Conservation (phyloP, 2,888 invertebrate species). For the Caenorhabditis wallacei region DNA sequence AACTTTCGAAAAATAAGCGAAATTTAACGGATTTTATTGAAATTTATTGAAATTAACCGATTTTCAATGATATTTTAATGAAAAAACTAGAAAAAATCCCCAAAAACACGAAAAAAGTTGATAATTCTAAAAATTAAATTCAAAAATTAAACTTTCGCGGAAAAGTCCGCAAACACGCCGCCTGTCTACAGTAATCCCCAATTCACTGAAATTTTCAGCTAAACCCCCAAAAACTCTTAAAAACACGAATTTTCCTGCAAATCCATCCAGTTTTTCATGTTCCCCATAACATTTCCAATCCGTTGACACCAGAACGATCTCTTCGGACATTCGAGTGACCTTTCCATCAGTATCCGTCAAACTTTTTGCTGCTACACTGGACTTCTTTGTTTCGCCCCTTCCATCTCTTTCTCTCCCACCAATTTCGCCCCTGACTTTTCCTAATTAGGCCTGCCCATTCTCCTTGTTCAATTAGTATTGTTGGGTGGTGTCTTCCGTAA, state of each 20-base stretch:
- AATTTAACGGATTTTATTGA: too few species aligned
- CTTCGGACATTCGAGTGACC: slow-evolving; percentile 4
- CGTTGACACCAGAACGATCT: slow-evolving; percentile 3
- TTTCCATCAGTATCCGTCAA: slow-evolving; percentile 43
- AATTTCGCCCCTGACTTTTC: slow-evolving; percentile 55
- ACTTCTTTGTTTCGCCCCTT: slow-evolving; percentile 4
- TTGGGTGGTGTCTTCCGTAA: slow-evolving; percentile 11
- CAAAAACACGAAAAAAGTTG: not conserved
- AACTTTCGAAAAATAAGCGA: too few species aligned
- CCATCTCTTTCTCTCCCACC: not conserved
- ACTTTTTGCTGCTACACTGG: slow-evolving; percentile 37
- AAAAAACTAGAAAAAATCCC: not conserved
- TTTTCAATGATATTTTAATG: not conserved
- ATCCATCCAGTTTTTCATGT: not conserved
- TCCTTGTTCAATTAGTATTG: slow-evolving; percentile 32
- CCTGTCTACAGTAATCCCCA: not conserved
- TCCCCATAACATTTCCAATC: not conserved
- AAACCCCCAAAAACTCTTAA: not conserved
- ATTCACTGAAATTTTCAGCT: not conserved
- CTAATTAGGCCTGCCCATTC: slow-evolving; percentile 39
- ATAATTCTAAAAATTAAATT: not conserved
- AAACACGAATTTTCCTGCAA: not conserved
- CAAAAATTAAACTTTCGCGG: not conserved
- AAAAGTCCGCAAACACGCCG: not conserved
- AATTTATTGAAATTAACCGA: too few species aligned